Evolutionary conservation across 2,888 invertebrate species (phyloP).

Genomic region (Calameuta filiformis): DNA sequence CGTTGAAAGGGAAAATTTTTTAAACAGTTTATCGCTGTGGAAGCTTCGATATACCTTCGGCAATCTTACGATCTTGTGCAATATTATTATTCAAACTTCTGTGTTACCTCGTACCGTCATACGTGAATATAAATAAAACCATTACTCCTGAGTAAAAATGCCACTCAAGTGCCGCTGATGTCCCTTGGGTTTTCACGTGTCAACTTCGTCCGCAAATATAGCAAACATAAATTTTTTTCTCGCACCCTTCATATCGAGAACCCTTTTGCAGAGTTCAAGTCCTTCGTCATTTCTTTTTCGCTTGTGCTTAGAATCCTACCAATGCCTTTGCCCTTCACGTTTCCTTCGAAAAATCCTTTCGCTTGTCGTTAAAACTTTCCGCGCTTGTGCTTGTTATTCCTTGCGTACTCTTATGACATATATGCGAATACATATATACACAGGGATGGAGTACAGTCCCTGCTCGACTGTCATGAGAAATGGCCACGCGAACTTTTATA

Average conservation of each 20-base stretch:
- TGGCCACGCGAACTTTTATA: not conserved
- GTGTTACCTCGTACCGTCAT: too few species aligned
- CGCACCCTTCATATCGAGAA: conserved; percentile 4
- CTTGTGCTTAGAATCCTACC: conserved; percentile 20
- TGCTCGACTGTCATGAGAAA: not conserved
- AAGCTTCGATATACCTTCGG: not conserved
- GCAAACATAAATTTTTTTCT: not conserved
- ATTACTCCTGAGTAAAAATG: too few species aligned
- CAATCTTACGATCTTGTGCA: not conserved
- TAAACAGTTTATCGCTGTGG: too few species aligned
- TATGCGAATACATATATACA: conserved; percentile 9
- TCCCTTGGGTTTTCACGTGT: too few species aligned
- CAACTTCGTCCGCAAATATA: not conserved
- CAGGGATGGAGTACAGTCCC: conserved; percentile 11
- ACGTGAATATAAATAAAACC: too few species aligned
- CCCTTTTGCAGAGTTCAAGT: not conserved
- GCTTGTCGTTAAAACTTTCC: conserved; percentile 35
- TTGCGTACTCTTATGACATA: conserved; percentile 3
- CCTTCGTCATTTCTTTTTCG: conserved; percentile 7
- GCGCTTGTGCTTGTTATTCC: conserved; percentile 21
- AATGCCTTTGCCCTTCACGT: conserved; percentile 20
- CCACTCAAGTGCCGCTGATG: too few species aligned
- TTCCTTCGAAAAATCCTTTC: conserved; percentile 11
- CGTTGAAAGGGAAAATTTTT: too few species aligned
- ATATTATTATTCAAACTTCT: not conserved